Evolutionary conservation across 1,140 invertebrate species (phyloP).

Genomic region (Drosophila varians): DNA sequence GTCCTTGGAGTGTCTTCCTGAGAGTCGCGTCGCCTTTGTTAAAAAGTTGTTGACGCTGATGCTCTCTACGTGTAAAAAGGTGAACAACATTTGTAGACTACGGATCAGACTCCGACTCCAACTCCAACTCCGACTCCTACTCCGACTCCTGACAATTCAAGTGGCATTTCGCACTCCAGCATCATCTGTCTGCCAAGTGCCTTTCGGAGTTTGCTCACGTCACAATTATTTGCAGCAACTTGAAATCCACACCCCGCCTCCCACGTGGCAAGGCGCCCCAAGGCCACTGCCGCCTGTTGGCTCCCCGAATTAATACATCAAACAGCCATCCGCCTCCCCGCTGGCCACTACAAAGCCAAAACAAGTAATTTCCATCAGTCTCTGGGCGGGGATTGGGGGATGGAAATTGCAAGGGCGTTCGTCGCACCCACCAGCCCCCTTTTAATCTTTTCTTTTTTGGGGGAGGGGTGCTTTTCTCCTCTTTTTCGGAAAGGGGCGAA

Average conservation of each 20-base stretch:
- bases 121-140: conserved; percentile 23
- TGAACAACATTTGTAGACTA: conserved; percentile 77
- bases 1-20: conserved; percentile 6
- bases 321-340: conserved; percentile 43
- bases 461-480: not conserved
- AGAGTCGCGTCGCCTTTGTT: conserved; percentile 53
- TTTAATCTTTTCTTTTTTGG: not conserved
- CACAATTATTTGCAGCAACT: conserved; percentile 79
- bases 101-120: conserved; percentile 24
- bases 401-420: conserved; percentile 48
- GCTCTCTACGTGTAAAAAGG: conserved; percentile 76
- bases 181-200: conserved; percentile 69
- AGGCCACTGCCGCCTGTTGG: not conserved
- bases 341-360: conserved; percentile 57
- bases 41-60: conserved; percentile 81
- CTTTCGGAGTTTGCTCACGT: conserved; percentile 69
- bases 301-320: conserved; percentile 66
- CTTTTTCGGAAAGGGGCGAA: conserved; percentile 18
- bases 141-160: conserved; percentile 56
- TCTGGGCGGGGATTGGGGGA: not conserved
- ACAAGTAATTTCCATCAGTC: conserved; percentile 67
- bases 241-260: conserved; percentile 64
- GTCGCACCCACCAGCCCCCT: not conserved
- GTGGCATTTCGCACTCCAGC: conserved; percentile 63
- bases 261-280: not conserved